Percentiles rank a stretch among this genome's conserved stretches.
phyloP scores from a whole-genome alignment of 2,888 invertebrate species.

The Latrodectus hesperus region DNA sequence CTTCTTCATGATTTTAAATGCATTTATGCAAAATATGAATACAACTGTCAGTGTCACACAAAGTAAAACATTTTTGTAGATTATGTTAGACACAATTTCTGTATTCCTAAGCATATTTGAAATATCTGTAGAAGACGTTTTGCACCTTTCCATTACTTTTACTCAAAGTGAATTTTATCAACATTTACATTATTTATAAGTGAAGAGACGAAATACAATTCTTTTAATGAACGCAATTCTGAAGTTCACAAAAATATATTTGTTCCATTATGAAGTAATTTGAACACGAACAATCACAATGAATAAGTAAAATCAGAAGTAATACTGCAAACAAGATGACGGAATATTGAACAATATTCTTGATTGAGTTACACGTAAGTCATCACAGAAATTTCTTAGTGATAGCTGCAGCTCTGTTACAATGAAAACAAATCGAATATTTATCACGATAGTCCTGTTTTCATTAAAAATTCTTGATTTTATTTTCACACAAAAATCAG shows the following conservation, averaged over 20 bases:
- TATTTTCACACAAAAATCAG: background rate
- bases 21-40: too few relatives aligned
- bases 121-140: too few relatives aligned
- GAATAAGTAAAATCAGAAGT: conserved; percentile 2
- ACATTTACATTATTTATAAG: too few relatives aligned
- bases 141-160: too few relatives aligned
- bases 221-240: too few relatives aligned
- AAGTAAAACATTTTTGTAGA: too few relatives aligned
- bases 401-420: conserved; percentile 17
- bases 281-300: background rate
- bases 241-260: background rate
- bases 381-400: conserved; percentile 14
- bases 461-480: background rate
- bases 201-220: too few relatives aligned
- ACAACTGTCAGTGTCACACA: too few relatives aligned
- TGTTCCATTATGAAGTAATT: background rate
- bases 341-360: conserved; percentile 39
- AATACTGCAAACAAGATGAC: conserved; percentile 60
- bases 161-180: too few relatives aligned
- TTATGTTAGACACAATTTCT: too few relatives aligned
- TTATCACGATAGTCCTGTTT: background rate
- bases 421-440: conserved; percentile 4
- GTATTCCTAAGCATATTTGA: too few relatives aligned
- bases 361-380: conserved; percentile 38
- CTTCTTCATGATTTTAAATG: too few relatives aligned